Base-by-base conservation (phyloP, 1,140 invertebrate species). In the Caerostris extrusa region DNA sequence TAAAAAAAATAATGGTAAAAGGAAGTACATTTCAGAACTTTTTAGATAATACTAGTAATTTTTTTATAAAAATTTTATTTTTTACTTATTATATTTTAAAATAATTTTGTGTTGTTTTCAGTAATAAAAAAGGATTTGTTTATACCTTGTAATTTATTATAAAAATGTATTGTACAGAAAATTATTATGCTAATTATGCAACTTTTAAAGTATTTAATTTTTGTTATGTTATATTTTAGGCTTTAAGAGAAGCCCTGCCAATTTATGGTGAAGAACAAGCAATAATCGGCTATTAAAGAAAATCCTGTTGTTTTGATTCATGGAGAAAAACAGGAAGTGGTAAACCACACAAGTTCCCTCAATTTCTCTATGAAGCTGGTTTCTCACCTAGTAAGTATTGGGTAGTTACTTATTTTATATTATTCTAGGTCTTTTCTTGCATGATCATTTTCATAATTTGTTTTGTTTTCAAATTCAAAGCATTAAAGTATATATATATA, bases 281-380 rank as follows among this genome's bases (percentile, higher is more conserved):
- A 50, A 98, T 99, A 17, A 98, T 99, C 97, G 99, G 97, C 97
- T 1, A 98, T 99, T 57, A 98, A 98, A 96, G 98, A 99, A 95
- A 98, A 99, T 97, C 96, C 97, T 77, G 97, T 99, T 94, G 97
- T 99, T 1, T 98, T 99, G 95, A 97, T 99, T 56, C 98, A 98
- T 95, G 99, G 99, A 95, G 98, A 99, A n/a, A n/a, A 96, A 99
- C 99, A 77, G 99, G 98, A 60, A 98, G 97, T 95, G 98, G 99
- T 93, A 99, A 97, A 99, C 99, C 0, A 99, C 99, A 0, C 99
- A 99, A 96, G 97, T 99, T 10, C 99, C n/a, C 99, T 0, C 99
- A 99, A 96, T 99, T 99, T 96, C 96, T 99, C 0, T 99, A 99
- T 95, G 99, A 99, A 97, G 98, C 98, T 50, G 99, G 99, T 3